Conservation (phyloP, 2,888 invertebrate genomes). For the Anodontia alba region DNA sequence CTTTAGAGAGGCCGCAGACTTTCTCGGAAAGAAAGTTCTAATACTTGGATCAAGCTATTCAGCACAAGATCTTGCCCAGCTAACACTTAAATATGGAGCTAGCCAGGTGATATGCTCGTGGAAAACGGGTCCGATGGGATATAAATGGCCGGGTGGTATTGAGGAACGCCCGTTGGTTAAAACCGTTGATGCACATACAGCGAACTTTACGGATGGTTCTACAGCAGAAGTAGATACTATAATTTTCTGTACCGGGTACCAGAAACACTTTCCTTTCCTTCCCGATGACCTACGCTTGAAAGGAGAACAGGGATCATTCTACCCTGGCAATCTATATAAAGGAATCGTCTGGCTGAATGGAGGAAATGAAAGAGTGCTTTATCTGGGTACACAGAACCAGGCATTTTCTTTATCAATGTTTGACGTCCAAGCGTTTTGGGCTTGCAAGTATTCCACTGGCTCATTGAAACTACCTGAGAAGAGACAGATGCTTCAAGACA, state of each 20-base stretch:
- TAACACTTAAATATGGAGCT: slow-evolving; percentile 34
- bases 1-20: slow-evolving; percentile 38
- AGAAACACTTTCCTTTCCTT: slow-evolving; percentile 23
- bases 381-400: slow-evolving; percentile 50
- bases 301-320: not conserved
- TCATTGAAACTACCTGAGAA: not conserved
- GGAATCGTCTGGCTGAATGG: slow-evolving; percentile 34
- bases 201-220: slow-evolving; percentile 52
- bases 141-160: slow-evolving; percentile 44
- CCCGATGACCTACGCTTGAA: slow-evolving; percentile 11
- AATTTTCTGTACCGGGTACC: slow-evolving; percentile 36
- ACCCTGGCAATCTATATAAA: slow-evolving; percentile 31
- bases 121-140: slow-evolving; percentile 50
- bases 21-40: slow-evolving; percentile 10
- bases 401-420: slow-evolving; percentile 56
- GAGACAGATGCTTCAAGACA: slow-evolving; percentile 34
- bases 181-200: slow-evolving; percentile 28
- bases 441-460: slow-evolving; percentile 37
- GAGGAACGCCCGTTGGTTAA: slow-evolving; percentile 50
- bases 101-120: slow-evolving; percentile 36
- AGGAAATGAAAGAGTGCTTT: slow-evolving; percentile 50
- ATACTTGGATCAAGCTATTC: slow-evolving; percentile 46
- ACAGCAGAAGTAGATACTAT: slow-evolving; percentile 46
- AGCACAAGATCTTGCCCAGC: slow-evolving; percentile 39
- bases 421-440: slow-evolving; percentile 50